These are phyloP conservation scores for Progne subis DNA, from an alignment of 2,113 vertebrate species.

Conservation along the genomic window DNA sequence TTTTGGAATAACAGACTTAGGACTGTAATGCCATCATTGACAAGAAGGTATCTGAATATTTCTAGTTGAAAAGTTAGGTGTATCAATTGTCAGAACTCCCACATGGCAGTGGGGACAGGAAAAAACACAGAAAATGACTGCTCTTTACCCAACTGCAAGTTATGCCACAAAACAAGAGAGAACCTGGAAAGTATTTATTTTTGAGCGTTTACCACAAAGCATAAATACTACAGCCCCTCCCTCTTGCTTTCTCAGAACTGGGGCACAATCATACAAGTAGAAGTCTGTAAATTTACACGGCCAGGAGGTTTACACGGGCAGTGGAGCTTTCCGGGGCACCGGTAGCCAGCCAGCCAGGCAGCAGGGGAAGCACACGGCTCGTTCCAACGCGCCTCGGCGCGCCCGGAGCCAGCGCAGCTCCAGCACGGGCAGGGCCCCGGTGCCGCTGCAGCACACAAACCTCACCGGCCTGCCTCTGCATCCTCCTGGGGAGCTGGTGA, in stretches of 20 bases:
- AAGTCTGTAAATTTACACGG: not conserved
- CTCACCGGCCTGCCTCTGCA: fast-evolving
- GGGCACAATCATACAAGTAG: not conserved
- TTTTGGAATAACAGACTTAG: not conserved
- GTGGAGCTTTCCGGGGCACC: not conserved
- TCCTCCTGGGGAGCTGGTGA: not conserved
- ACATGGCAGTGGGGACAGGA: not conserved
- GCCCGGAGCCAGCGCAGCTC: fast-evolving
- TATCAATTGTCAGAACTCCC: not conserved
- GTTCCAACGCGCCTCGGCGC: fast-evolving
- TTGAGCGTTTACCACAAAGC: not conserved
- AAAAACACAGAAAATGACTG: not conserved
- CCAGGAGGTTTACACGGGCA: not conserved
- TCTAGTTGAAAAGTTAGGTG: not conserved
- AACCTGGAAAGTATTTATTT: not conserved
- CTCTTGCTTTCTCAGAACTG: constrained; percentile 8
- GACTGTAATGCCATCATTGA: not conserved
- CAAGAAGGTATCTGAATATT: not conserved
- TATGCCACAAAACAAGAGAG: not conserved
- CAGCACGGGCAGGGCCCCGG: not conserved
- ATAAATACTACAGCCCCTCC: constrained; percentile 3
- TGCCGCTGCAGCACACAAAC: not conserved
- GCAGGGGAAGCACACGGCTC: not conserved
- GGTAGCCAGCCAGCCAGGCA: constrained; percentile 20
- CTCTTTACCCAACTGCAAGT: not conserved